A percentile compares a stretch with the other conserved stretches of the same genome.
phyloP scores from a whole-genome alignment of 2,797 vertebrate species.

The Morus bassanus region DNA sequence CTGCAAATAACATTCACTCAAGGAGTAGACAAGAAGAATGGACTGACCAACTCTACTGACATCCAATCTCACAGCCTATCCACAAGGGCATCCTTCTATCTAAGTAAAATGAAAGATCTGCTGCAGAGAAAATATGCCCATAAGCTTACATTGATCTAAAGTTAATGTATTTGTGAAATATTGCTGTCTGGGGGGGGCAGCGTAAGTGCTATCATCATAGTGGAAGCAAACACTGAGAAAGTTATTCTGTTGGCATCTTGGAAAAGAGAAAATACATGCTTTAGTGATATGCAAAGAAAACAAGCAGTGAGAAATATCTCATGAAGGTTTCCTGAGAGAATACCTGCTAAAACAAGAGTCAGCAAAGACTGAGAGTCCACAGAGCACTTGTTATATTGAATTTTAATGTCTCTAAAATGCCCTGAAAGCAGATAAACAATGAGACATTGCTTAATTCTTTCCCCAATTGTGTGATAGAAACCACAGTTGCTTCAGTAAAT shows the following conservation, averaged over 20 bases:
- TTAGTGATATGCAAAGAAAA: not conserved
- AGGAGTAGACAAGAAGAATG: not conserved
- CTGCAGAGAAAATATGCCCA: not conserved
- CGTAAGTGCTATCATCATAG: not conserved
- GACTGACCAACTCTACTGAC: not conserved
- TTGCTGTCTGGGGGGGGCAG: not conserved
- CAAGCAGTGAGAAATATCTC: not conserved
- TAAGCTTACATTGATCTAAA: not conserved
- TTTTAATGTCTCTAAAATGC: not conserved
- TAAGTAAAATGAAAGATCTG: not conserved
- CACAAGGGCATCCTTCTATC: not conserved
- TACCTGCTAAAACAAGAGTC: not conserved
- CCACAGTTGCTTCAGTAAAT: not conserved
- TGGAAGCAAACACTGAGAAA: not conserved
- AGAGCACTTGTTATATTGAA: not conserved
- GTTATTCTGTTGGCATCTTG: not conserved
- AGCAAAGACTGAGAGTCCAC: not conserved
- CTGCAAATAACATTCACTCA: not conserved
- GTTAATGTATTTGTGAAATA: not conserved
- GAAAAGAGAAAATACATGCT: not conserved
- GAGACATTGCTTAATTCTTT: not conserved
- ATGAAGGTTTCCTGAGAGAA: not conserved
- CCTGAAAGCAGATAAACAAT: not conserved
- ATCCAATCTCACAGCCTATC: not conserved
- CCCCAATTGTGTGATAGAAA: not conserved